Percentiles rank a stretch among this genome's conserved stretches.
Conservation (phyloP, 2,113 vertebrate species). For the human region DNA sequence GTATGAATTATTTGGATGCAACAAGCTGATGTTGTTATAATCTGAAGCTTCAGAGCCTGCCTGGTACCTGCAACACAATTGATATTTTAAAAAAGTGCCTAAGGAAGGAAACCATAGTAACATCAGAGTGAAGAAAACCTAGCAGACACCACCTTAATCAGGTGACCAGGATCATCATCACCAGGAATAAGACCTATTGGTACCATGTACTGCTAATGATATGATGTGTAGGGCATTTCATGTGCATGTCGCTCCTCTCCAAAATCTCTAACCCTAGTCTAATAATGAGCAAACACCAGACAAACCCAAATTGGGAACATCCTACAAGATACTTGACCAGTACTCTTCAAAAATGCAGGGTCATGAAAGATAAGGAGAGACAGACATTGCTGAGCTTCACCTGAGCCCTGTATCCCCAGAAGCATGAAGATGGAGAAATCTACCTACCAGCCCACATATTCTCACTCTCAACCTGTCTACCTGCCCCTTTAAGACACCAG, state of each 20-base stretch:
- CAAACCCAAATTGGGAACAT: background rate
- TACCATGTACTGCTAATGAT: background rate
- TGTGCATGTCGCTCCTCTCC: background rate
- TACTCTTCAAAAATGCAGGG: background rate
- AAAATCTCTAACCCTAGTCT: no score
- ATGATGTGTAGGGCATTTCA: background rate
- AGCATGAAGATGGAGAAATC: background rate
- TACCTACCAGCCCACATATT: rapidly evolving
- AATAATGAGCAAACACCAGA: background rate
- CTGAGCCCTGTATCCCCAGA: background rate
- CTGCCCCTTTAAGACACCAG: background rate
- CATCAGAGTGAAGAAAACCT: background rate
- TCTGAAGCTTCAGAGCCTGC: background rate
- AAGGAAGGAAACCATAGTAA: background rate
- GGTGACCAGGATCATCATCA: no score
- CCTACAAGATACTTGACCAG: no score
- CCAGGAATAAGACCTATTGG: rapidly evolving
- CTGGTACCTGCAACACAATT: background rate
- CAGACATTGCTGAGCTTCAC: no score
- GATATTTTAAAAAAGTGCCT: background rate
- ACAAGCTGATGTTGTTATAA: background rate
- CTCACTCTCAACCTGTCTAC: no score
- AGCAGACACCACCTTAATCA: background rate
- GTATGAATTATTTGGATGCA: background rate
- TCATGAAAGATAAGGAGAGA: no score